These are phyloP conservation scores for Macrosiphum euphorbiae DNA, from an alignment of 2,888 invertebrate species.

Conservation along the genomic window DNA sequence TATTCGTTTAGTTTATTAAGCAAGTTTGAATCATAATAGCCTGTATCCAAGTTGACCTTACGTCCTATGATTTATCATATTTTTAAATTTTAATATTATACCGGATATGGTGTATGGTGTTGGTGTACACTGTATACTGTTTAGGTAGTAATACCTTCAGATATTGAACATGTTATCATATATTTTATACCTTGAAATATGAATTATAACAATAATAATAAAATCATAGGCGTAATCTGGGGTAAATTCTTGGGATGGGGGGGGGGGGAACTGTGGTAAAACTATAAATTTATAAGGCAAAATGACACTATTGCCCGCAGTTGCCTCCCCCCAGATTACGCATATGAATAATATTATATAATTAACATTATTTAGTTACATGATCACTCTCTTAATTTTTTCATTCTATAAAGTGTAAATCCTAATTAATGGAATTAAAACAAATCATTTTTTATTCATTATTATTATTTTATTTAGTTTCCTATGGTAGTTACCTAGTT, in stretches of 20 bases:
- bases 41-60: not conserved
- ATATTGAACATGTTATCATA: not conserved
- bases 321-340: too few species aligned
- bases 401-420: too few species aligned
- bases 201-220: not conserved
- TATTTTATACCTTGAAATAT: not conserved
- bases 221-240: too few species aligned
- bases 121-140: not conserved
- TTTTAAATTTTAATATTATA: not conserved
- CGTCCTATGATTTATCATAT: not conserved
- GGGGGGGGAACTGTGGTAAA: too few species aligned
- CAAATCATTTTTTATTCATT: not conserved
- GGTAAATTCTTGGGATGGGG: too few species aligned
- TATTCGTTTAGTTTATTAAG: not conserved
- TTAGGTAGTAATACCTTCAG: not conserved
- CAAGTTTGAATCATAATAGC: not conserved
- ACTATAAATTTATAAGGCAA: too few species aligned
- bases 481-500: not conserved
- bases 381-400: not conserved
- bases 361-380: not conserved
- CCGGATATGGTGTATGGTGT: not conserved
- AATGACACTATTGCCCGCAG: too few species aligned
- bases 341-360: not conserved
- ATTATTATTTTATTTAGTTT: not conserved
- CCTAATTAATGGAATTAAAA: not conserved